A percentile compares a stretch with the other conserved stretches of the same genome.
Evolutionary conservation across 2,888 invertebrate genomes (phyloP).

Genomic region (Netelia melanura): DNA sequence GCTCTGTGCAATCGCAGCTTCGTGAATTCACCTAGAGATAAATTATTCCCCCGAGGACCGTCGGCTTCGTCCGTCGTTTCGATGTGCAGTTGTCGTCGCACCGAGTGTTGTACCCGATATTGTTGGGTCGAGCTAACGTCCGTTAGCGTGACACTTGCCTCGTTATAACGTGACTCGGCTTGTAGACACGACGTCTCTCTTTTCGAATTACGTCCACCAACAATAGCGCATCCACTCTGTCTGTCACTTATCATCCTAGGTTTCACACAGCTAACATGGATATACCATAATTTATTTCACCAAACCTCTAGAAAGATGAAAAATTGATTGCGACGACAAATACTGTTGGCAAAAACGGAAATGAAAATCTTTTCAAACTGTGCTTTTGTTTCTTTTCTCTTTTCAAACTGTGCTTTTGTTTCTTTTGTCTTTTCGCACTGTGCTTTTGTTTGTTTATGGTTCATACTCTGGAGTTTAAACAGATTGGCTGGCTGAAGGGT

Average conservation of each 20-base stretch:
- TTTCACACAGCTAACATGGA: background rate
- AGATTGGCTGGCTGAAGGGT: too few relatives aligned
- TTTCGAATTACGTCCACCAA: slow-evolving; percentile 37
- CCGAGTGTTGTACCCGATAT: slow-evolving; percentile 9
- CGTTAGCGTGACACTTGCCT: slow-evolving; percentile 58
- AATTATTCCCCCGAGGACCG: background rate
- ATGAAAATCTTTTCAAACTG: too few relatives aligned
- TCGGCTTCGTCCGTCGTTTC: background rate
- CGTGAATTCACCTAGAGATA: background rate
- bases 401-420: too few relatives aligned
- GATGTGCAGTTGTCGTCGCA: slow-evolving; percentile 18
- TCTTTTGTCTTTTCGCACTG: too few relatives aligned
- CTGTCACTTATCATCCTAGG: slow-evolving; percentile 30
- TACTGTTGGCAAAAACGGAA: too few relatives aligned
- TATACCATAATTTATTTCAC: background rate
- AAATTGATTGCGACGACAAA: too few relatives aligned
- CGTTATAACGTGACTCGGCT: slow-evolving; percentile 51
- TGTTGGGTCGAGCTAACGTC: slow-evolving; percentile 29
- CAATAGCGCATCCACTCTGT: slow-evolving; percentile 23
- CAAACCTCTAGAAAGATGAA: too few relatives aligned
- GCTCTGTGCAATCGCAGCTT: slow-evolving; percentile 1
- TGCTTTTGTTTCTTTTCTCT: too few relatives aligned
- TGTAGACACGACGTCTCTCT: slow-evolving; percentile 11
- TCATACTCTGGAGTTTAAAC: too few relatives aligned
- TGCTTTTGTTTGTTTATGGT: too few relatives aligned